Base-by-base conservation (phyloP, 2,113 vertebrate species). In the Mastomys natalensis region DNA sequence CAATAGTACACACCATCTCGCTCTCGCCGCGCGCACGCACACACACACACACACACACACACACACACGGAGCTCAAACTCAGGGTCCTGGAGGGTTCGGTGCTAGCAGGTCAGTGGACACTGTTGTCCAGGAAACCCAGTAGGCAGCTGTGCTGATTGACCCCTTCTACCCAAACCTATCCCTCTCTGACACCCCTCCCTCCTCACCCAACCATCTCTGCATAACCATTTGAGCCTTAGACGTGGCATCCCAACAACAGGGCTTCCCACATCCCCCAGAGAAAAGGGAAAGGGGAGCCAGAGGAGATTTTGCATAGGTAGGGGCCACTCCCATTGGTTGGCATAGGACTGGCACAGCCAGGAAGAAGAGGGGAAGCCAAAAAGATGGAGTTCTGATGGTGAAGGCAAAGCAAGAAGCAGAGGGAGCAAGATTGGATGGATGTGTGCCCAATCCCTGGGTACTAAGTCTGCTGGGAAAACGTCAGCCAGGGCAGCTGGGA, bases 301-400 rank as follows among this genome's bases (percentile, higher is more conserved):
- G 82, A 90, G 21, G n/a, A 7, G 85, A 94, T 94, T 95, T 95
- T 98, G 97, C 96, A 97, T 97, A 98, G 97, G 94, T 97, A 66
- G 84, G 92, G 62, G 86, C 93, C 90, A 89, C 1, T 2, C 24
- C 94, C 24, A 11, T 13, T 9, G 43, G 58, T 8, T 5, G 86
- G 53, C 55, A 4, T 34, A 37, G 81, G 81, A 62, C 89, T 62
- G 70, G 89, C 91, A 17, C 15, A 80, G 62, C 82, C 89, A 66
- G n/a, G 62, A 55, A 87, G 78, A 76, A 81, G 40, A 34, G 45
- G 58, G 72, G 45, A 86, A 60, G 72, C 77, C n/a, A 48, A 22
- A 21, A 64, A 58, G 11, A 43, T 51, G 37, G 26, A 26, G 43
- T 48, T 95, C 66, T 37, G 93, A 76, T 43, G 80, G 92, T 51